Evolutionary conservation across 2,888 invertebrate genomes (phyloP), one percentile per base, ranked within the genome.

Genomic region (Campopleginae sp.): DNA sequence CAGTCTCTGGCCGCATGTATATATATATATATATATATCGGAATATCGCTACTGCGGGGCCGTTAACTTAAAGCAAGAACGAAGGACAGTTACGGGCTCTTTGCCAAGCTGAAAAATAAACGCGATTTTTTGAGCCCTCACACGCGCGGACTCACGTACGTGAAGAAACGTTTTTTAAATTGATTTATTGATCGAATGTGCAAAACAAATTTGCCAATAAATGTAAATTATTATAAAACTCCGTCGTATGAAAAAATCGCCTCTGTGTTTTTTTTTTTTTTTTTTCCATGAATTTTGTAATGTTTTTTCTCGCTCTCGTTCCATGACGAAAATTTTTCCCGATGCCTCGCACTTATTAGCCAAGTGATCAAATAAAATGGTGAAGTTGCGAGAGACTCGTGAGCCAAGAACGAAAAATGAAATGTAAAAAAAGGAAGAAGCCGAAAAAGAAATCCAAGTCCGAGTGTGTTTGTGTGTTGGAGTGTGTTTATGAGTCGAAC

Each of bases 61-160:
- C 91, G 91, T 91, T 91, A 91, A 90, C 90, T 91, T 90, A 90
- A 91, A 90, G 89, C 90, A 90, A 89, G 91, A 91, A 91, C 90
- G 91, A 91, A 89, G 90, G 91, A 91, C 91, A 91, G 91, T 91
- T 91, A 92, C 86, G 88, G 58, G 66, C 63, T 70, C 61, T 58
- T 84, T 71, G 80, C 76, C 66, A 74, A 38, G 68, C 61, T 33
- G n/a, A 85, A 87, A 85, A 58, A 27, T 27, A 86, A 84, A 80
- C 87, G 87, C 88, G 84, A 71, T 89, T 89, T 86, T 89, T 89
- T 89, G 87, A 87, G 88, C 86, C 87, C 86, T 84, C 71, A 46
- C 33, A 63, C 70, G 23, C 33, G 66, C 70, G 31, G 31, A 70
- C 65, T 42, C 17, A 17, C 68, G 68, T 17, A 48, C 27, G 19